Percentiles rank a stretch among this genome's conserved stretches.
These are phyloP conservation scores for Gorsachius magnificus DNA, from an alignment of 2,797 vertebrate species.

Conservation along the genomic window DNA sequence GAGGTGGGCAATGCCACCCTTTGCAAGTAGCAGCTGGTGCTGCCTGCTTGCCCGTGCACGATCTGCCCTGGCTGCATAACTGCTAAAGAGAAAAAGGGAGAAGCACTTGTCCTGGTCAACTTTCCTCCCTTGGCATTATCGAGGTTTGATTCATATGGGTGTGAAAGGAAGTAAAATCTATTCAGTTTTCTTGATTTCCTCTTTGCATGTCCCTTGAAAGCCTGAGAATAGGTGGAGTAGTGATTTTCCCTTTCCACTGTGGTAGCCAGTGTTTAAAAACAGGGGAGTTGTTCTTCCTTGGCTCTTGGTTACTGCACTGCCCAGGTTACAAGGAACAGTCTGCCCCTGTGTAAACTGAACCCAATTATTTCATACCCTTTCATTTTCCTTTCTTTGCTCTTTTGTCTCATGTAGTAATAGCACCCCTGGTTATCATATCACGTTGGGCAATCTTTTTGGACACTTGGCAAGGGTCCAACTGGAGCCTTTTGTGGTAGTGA, in stretches of 20 bases:
- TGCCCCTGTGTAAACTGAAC: not conserved
- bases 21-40: not conserved
- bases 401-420: not conserved
- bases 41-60: not conserved
- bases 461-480: not conserved
- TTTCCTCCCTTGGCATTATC: not conserved
- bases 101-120: not conserved
- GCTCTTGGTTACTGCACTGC: not conserved
- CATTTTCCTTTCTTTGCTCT: not conserved
- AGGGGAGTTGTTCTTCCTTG: conserved; percentile 28
- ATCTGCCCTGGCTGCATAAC: not conserved
- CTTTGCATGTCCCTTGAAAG: not conserved
- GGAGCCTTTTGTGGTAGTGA: not conserved
- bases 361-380: not conserved
- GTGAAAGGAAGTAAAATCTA: conserved; percentile 34
- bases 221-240: not conserved
- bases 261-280: conserved; percentile 5
- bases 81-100: not conserved
- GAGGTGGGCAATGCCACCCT: not conserved
- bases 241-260: conserved; percentile 38
- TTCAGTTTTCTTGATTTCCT: not conserved
- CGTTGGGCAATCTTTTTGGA: not conserved
- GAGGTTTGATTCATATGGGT: conserved; percentile 14
- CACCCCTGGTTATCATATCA: not conserved
- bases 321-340: not conserved